Percentiles rank a stretch among this genome's conserved stretches.
Evolutionary conservation across 2,113 vertebrate species (phyloP).

Genomic region (Neolamprologus variostigma): DNA sequence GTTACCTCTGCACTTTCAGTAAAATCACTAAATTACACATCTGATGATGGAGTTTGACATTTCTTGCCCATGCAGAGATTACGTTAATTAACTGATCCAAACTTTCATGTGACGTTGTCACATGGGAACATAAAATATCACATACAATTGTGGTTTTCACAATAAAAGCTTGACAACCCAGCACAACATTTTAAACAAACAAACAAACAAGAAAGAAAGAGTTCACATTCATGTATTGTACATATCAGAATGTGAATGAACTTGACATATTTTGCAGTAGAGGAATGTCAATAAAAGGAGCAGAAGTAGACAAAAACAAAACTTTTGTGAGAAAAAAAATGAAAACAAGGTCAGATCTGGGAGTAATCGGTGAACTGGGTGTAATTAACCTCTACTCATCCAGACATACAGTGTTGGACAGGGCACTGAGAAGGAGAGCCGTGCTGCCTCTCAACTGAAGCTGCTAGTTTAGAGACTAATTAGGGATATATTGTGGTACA

Average conservation of each 20-base stretch:
- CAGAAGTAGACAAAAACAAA: background rate
- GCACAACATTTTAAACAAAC: background rate
- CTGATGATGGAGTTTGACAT: background rate
- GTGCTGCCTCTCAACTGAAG: slow-evolving; percentile 10
- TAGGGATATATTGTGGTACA: slow-evolving; percentile 41
- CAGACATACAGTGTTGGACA: slow-evolving; percentile 21
- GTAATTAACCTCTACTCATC: slow-evolving; percentile 40
- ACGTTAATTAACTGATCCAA: background rate
- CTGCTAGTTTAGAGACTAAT: slow-evolving; percentile 49
- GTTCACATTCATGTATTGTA: background rate
- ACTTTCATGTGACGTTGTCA: background rate
- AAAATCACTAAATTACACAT: background rate
- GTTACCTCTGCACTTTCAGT: background rate
- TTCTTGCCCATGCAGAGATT: background rate
- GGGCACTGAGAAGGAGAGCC: background rate
- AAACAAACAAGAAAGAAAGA: background rate
- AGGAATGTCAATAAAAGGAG: background rate
- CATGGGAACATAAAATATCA: background rate
- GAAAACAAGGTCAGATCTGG: background rate
- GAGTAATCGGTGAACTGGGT: background rate
- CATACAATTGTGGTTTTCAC: background rate
- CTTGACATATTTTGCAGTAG: background rate
- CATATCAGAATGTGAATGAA: background rate
- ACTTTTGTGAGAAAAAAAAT: background rate
- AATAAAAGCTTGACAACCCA: background rate